Evolutionary conservation across 2,113 vertebrate species (phyloP), one percentile per base, ranked within the genome.

Genomic region (Perccottus glenii): DNA sequence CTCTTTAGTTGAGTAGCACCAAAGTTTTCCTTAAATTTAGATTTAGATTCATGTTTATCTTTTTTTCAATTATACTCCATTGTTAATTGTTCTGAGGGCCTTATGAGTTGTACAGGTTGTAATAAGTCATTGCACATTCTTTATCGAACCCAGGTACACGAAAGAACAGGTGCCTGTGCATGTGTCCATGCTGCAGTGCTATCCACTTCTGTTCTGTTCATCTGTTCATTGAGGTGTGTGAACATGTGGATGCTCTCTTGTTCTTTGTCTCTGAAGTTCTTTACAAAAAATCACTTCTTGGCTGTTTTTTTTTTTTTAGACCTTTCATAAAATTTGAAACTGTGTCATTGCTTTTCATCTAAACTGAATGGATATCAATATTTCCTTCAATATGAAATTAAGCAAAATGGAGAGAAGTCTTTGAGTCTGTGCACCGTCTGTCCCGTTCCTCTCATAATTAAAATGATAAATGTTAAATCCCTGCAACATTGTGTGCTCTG

Each of bases 361-460:
- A 40, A 3, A 40, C 5, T 55, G 32, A 14, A 36, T 36, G 8
- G 9, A 2, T 48, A 27, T 36, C 51, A 35, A 11, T 48, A 32
- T 48, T 56, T 73, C 19, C 59, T 74, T 78, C 45, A 14, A 40
- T 43, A 32, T 63, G 9, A 63, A 76, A 77, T 58, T 5, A 38
- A 77, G 50, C 64, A 35, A 36, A 67, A 67, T 11, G 12, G 33
- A 55, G 32, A 68, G 67, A 44, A 66, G 50, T 5, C 52, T 11
- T 48, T 67, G 38, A 47, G 8, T 48, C 68, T 64, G 43, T 69
- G 62, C 40, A 60, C 36, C 48, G 36, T 38, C 42, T 64, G 36
- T 67, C 61, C 55, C 27, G 19, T 51, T 84, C 67, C 14, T 58
- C 49, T 76, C 65, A 73, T 83, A 73, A 88, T 85, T 81, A 84